Evolutionary conservation across 2,888 invertebrate genomes (phyloP).

Genomic region (Tromatobia lineatoria): DNA sequence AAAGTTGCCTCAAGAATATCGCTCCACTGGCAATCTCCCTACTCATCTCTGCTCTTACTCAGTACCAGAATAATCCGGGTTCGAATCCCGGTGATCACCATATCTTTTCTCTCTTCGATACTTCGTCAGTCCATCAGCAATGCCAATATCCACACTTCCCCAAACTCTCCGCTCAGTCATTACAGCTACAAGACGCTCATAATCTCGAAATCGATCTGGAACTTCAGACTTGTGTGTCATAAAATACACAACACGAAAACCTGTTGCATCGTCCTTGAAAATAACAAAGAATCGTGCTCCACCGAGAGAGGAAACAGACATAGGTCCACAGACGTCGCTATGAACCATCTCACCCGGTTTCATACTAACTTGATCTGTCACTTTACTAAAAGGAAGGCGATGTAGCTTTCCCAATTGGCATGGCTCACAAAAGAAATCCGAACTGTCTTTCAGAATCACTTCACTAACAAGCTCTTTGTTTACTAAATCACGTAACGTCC

Average conservation of each 20-base stretch:
- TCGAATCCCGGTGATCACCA: too few species aligned
- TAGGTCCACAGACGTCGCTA: slow-evolving; percentile 55
- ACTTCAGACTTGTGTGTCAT: slow-evolving; percentile 41
- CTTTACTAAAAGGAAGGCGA: slow-evolving; percentile 17
- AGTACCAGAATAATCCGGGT: too few species aligned
- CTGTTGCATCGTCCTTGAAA: slow-evolving; percentile 63
- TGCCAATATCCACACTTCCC: too few species aligned
- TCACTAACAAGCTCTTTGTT: not conserved
- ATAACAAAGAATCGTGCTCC: slow-evolving; percentile 51
- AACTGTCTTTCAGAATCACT: not conserved
- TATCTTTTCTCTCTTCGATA: too few species aligned
- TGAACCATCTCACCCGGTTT: slow-evolving; percentile 59
- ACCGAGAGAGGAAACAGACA: slow-evolving; percentile 30
- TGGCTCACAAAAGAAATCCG: slow-evolving; percentile 66
- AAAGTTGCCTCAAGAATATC: too few species aligned
- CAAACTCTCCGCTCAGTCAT: too few species aligned
- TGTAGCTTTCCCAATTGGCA: slow-evolving; percentile 44
- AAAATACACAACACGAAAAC: slow-evolving; percentile 34
- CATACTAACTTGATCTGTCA: not conserved
- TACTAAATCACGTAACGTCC: slow-evolving; percentile 50
- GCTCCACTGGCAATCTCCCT: too few species aligned
- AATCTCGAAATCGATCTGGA: slow-evolving; percentile 30
- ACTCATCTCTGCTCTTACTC: too few species aligned
- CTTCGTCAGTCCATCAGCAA: too few species aligned
- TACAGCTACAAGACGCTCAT: too few species aligned